These are phyloP conservation scores for Enteromius radiatus DNA, from an alignment of 2,797 vertebrate species.

Conservation along the genomic window DNA sequence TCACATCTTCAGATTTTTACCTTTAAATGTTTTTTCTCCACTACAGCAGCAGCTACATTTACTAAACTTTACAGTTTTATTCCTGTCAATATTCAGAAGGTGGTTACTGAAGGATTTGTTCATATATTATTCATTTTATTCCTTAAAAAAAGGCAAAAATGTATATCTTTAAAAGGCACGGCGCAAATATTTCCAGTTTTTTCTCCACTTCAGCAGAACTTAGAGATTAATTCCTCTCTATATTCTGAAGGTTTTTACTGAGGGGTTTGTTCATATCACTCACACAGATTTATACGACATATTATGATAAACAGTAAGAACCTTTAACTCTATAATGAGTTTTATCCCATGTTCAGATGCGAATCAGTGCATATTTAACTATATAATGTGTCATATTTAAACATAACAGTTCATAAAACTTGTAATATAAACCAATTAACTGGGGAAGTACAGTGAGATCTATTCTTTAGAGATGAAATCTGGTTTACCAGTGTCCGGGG, in stretches of 20 bases:
- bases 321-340: not conserved
- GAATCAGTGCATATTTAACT: not conserved
- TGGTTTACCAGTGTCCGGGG: constrained; percentile 90
- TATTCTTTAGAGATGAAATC: not conserved
- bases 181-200: no score
- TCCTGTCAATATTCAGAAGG: not conserved
- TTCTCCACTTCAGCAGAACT: not conserved
- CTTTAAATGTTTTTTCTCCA: not conserved
- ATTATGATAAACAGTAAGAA: not conserved
- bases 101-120: not conserved
- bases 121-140: not conserved
- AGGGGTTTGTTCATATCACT: not conserved
- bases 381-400: not conserved
- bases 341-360: not conserved
- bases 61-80: not conserved
- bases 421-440: not conserved
- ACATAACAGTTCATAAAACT: not conserved
- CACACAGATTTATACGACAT: not conserved
- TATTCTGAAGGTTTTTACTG: not conserved
- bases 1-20: not conserved
- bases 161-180: no score
- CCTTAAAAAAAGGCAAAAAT: not conserved
- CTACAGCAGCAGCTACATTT: not conserved
- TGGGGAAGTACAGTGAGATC: not conserved
- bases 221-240: not conserved